Conservation (phyloP, 2,797 vertebrate genomes). For the Phoxinus dragarum region DNA sequence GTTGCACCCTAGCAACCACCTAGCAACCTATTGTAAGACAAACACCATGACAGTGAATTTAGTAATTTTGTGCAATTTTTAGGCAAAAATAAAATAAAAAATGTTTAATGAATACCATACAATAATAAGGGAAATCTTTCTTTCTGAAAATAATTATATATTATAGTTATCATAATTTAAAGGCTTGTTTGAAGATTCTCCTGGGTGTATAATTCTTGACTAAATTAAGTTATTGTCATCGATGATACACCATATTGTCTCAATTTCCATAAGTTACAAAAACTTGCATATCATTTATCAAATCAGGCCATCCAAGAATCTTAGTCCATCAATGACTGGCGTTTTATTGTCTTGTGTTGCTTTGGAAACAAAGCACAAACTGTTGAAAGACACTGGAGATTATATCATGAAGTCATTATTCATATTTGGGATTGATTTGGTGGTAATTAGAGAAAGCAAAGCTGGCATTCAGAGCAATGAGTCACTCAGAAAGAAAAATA, state of each 20-base stretch:
- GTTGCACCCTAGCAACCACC: background rate
- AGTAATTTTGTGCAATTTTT: background rate
- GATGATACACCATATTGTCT: conserved; percentile 18
- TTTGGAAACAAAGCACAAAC: conserved; percentile 72
- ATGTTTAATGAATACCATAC: conserved; percentile 30
- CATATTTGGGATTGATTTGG: conserved; percentile 65
- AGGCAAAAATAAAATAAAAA: background rate
- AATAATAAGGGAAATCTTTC: conserved; percentile 45
- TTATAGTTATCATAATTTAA: conserved; percentile 45
- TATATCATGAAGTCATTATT: conserved; percentile 75
- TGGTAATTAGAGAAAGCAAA: conserved; percentile 71
- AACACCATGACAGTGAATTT: background rate
- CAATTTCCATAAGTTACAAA: background rate
- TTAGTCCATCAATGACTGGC: conserved; percentile 52
- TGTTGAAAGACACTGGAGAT: conserved; percentile 72
- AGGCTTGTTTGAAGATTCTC: conserved; percentile 40
- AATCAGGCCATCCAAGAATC: conserved; percentile 10
- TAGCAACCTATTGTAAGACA: too few species aligned
- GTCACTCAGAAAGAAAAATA: conserved; percentile 70
- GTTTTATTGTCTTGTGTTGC: conserved; percentile 68
- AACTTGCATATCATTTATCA: background rate
- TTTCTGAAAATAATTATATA: conserved; percentile 59
- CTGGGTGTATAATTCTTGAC: conserved; percentile 48
- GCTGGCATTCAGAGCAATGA: conserved; percentile 66
- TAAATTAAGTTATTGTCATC: conserved; percentile 63